phyloP scores from a whole-genome alignment of 92 coral and sea anemone species.

The Epizoanthus stellaris region DNA sequence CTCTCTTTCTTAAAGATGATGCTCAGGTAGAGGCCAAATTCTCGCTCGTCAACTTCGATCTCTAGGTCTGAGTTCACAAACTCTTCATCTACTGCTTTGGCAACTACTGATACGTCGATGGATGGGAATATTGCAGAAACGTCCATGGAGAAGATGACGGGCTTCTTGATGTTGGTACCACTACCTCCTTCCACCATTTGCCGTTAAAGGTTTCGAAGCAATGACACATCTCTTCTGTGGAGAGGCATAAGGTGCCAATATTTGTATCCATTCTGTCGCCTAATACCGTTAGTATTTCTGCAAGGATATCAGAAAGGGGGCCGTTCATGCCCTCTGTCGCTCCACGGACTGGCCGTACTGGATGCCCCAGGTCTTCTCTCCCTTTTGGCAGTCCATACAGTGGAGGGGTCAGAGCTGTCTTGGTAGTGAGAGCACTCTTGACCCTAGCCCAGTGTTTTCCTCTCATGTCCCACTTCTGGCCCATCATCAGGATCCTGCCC shows the following conservation, averaged over 20 bases:
- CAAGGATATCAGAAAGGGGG: too few species aligned
- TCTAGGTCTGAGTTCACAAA: neutral
- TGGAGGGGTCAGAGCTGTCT: too few species aligned
- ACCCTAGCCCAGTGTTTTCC: neutral
- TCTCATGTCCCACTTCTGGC: neutral
- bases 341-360: too few species aligned
- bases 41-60: constrained; percentile 22
- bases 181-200: too few species aligned
- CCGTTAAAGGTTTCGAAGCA: too few species aligned
- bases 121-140: constrained; percentile 27
- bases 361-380: too few species aligned
- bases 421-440: constrained; percentile 12
- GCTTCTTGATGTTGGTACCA: neutral
- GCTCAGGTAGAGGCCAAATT: constrained; percentile 11
- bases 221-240: too few species aligned
- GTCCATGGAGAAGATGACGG: constrained; percentile 14
- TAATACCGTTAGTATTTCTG: too few species aligned
- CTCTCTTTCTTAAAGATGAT: constrained; percentile 12
- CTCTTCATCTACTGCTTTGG: constrained; percentile 1
- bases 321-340: too few species aligned
- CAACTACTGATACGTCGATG: constrained; percentile 13
- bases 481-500: constrained; percentile 21
- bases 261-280: too few species aligned
- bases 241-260: too few species aligned
- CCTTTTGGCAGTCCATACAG: too few species aligned